Percentiles rank a stretch among this genome's conserved stretches.
phyloP scores from a whole-genome alignment of 1,140 invertebrate genomes.

The Drosophila neocordata region DNA sequence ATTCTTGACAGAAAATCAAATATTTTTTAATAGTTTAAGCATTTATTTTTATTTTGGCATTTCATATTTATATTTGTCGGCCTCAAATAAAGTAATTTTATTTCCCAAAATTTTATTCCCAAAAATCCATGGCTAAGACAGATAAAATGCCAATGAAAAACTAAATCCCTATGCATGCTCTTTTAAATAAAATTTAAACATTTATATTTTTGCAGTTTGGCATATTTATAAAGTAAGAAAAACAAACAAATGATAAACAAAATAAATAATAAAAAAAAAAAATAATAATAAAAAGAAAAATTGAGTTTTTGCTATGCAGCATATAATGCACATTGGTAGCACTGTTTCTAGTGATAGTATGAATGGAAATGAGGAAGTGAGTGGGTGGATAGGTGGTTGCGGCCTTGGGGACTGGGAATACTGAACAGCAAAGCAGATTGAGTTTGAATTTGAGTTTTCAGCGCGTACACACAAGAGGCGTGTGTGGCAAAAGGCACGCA shows the following conservation, averaged over 20 bases:
- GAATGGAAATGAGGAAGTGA: neutral
- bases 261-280: slow-evolving; percentile 31
- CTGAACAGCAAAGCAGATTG: slow-evolving; percentile 48
- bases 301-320: slow-evolving; percentile 2
- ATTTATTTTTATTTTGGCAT: neutral
- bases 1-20: neutral
- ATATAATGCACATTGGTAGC: slow-evolving; percentile 39
- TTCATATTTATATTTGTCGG: neutral
- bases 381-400: neutral
- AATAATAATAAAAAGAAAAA: neutral
- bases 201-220: slow-evolving; percentile 50
- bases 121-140: neutral
- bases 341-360: neutral
- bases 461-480: slow-evolving; percentile 72
- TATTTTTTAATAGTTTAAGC: neutral
- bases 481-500: slow-evolving; percentile 72
- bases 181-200: slow-evolving; percentile 60
- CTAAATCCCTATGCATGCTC: slow-evolving; percentile 17
- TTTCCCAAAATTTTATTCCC: neutral
- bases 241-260: slow-evolving; percentile 24
- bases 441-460: slow-evolving; percentile 46
- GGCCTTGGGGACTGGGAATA: neutral
- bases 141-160: slow-evolving; percentile 3
- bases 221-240: slow-evolving; percentile 58
- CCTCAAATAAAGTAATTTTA: neutral